Conservation (phyloP, 2,797 vertebrate species). For the Hemibagrus guttatus region DNA sequence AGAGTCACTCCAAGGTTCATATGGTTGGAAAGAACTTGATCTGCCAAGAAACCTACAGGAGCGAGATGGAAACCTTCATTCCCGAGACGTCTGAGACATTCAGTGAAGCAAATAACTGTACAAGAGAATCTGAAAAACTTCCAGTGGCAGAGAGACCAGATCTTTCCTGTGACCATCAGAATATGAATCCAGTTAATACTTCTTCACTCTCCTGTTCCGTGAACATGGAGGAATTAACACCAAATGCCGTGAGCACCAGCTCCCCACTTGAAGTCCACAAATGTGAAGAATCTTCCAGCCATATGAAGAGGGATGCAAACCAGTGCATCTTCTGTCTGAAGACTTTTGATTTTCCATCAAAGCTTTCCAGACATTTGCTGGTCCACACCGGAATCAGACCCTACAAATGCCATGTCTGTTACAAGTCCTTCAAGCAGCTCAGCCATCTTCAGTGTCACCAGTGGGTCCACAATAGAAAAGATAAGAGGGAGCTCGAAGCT, state of each 20-base stretch:
- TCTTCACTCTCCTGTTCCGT: background rate
- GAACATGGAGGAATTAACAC: background rate
- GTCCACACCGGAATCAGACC: conserved; percentile 77
- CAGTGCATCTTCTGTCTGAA: conserved; percentile 76
- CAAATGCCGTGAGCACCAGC: background rate
- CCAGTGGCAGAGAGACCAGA: background rate
- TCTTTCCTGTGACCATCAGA: background rate
- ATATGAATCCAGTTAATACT: background rate
- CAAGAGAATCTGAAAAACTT: background rate
- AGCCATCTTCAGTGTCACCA: conserved; percentile 77
- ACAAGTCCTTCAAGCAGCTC: conserved; percentile 76
- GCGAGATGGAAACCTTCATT: background rate
- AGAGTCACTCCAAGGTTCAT: conserved; percentile 75
- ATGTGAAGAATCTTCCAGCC: conserved; percentile 51
- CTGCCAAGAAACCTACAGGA: conserved; percentile 44
- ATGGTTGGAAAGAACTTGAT: background rate
- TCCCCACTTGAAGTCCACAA: background rate
- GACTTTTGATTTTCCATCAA: conserved; percentile 74
- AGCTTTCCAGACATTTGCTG: conserved; percentile 76
- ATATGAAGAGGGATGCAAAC: conserved; percentile 62
- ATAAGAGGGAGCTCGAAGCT: background rate
- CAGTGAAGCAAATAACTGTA: background rate
- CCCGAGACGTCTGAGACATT: background rate
- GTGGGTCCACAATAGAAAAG: conserved; percentile 68
- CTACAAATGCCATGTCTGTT: conserved; percentile 74